Percentiles rank a stretch among this genome's conserved stretches.
Evolutionary conservation across 2,113 vertebrate species (phyloP).

Genomic region (Oncorhynchus kisutch): DNA sequence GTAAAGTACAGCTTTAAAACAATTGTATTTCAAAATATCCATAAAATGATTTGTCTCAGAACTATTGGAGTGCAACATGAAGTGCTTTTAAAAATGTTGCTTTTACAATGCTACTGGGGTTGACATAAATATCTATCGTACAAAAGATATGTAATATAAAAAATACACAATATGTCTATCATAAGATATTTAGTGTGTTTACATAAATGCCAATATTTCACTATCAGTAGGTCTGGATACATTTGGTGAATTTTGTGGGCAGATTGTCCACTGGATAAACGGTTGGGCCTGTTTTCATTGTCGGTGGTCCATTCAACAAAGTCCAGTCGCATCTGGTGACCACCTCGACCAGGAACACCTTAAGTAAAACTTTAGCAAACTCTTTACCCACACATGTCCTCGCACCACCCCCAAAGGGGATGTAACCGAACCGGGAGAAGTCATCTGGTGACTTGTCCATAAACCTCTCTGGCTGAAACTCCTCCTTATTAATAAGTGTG

Average conservation of each 20-base stretch:
- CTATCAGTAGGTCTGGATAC: background rate
- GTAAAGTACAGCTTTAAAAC: background rate
- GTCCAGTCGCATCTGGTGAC: slow-evolving; percentile 84
- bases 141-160: background rate
- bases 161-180: background rate
- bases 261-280: slow-evolving; percentile 86
- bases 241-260: slow-evolving; percentile 77
- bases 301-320: slow-evolving; percentile 83
- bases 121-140: background rate
- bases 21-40: background rate
- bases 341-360: slow-evolving; percentile 85
- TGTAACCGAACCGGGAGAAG: slow-evolving; percentile 81
- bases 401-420: slow-evolving; percentile 86
- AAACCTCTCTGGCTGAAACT: slow-evolving; percentile 86
- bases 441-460: slow-evolving; percentile 76
- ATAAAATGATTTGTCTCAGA: background rate
- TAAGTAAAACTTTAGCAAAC: slow-evolving; percentile 87
- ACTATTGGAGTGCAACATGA: background rate
- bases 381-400: slow-evolving; percentile 89
- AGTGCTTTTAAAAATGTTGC: background rate
- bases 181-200: background rate
- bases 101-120: background rate
- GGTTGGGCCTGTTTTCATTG: slow-evolving; percentile 84
- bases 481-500: slow-evolving; percentile 83
- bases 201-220: background rate